phyloP scores from a whole-genome alignment of 2,888 invertebrate species.

The Hoplodrina ambigua region DNA sequence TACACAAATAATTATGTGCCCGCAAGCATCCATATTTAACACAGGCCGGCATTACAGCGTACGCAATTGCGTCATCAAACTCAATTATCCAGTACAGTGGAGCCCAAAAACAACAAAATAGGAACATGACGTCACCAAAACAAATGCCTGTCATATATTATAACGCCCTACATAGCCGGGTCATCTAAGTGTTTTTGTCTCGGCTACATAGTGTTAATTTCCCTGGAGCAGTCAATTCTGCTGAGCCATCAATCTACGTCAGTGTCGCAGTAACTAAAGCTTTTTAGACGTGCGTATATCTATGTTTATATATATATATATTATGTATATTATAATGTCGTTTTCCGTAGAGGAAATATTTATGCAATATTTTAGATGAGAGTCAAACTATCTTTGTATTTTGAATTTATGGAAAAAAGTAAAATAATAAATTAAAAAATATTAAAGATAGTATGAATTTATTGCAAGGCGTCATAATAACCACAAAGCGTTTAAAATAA shows the following conservation, averaged over 20 bases:
- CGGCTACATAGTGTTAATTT: slow-evolving; percentile 77
- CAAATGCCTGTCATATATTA: slow-evolving; percentile 49
- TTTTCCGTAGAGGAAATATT: slow-evolving; percentile 4
- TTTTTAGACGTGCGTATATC: slow-evolving; percentile 47
- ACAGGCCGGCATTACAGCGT: slow-evolving; percentile 29
- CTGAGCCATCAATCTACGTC: slow-evolving; percentile 79
- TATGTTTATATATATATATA: slow-evolving; percentile 27
- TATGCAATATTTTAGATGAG: not conserved
- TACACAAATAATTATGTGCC: slow-evolving; percentile 28
- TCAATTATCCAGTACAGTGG: slow-evolving; percentile 41
- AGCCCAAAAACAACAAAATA: slow-evolving; percentile 55
- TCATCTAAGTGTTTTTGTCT: slow-evolving; percentile 65
- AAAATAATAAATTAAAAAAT: too few species aligned
- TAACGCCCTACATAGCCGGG: slow-evolving; percentile 43
- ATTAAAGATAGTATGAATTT: too few species aligned
- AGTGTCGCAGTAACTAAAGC: slow-evolving; percentile 58
- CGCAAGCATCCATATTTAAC: slow-evolving; percentile 38
- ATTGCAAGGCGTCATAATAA: too few species aligned
- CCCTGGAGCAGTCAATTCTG: slow-evolving; percentile 78
- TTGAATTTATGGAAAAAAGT: not conserved
- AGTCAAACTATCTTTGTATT: not conserved
- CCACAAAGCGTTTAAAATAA: not conserved
- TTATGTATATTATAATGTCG: slow-evolving; percentile 13
- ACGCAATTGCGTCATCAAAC: slow-evolving; percentile 49
- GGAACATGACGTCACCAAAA: slow-evolving; percentile 39